A percentile compares a stretch with the other conserved stretches of the same genome.
Conservation (phyloP, 1,140 invertebrate species). For the Brachionus calyciflorus region DNA sequence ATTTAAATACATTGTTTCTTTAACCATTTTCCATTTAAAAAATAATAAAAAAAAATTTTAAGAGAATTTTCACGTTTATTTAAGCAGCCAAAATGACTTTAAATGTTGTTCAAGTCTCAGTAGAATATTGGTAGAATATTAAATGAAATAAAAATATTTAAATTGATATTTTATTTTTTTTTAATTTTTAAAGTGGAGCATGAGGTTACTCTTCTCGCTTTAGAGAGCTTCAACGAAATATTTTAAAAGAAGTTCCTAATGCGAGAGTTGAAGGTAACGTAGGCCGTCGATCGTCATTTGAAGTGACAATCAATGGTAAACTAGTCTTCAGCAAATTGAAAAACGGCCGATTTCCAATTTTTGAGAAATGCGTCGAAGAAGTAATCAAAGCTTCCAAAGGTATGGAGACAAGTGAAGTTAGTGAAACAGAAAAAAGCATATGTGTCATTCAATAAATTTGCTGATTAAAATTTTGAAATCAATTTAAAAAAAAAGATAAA, state of each 20-base stretch:
- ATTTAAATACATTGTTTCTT: too few relatives aligned
- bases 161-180: not conserved
- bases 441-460: conserved; percentile 41
- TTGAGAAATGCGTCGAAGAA: conserved; percentile 25
- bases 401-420: conserved; percentile 1
- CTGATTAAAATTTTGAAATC: not conserved
- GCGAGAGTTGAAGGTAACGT: conserved; percentile 43
- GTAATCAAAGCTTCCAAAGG: conserved; percentile 8
- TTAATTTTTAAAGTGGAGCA: conserved; percentile 17
- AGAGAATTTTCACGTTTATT: too few relatives aligned
- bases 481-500: conserved; percentile 9
- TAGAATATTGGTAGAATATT: conserved; percentile 33
- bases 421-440: not conserved
- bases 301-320: conserved; percentile 44
- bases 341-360: conserved; percentile 11
- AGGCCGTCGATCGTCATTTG: conserved; percentile 45
- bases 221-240: conserved; percentile 3
- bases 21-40: too few relatives aligned
- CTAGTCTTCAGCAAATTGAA: conserved; percentile 37
- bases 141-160: not conserved
- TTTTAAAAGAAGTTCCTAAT: conserved; percentile 13
- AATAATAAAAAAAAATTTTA: not conserved
- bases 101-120: not conserved
- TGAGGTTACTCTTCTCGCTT: conserved; percentile 44
- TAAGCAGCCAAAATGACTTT: not conserved